Base-by-base conservation (phyloP, 2,888 invertebrate species). In the Cybosia mesomella region DNA sequence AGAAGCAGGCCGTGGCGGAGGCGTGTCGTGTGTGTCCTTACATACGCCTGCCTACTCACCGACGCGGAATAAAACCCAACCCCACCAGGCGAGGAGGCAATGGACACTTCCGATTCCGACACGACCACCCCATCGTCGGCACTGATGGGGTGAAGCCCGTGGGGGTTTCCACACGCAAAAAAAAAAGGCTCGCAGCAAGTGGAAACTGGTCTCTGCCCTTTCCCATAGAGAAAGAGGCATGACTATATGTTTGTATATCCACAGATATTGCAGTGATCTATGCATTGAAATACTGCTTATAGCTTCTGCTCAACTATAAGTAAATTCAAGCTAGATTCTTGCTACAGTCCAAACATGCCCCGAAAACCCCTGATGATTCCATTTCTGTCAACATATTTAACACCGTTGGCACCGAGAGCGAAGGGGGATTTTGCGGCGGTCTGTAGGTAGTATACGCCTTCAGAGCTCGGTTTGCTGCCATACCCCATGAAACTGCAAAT, bases 401-500 rank as follows among this genome's bases (percentile, higher is more conserved):
- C 21, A 1, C 84, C 83, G 8, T 67, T 43, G 4, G 49, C 21
- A 0, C 73, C 74, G 21, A 79, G 74, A 0, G 73, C 75, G 68
- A 69, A 83, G 7, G 81, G 83, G 0, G 55, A 10, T 24, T 69
- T 64, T 3, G 74, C 76, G 0, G 68, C 64, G 0, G 84, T 84
- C 57, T 77, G 83, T 10, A 84, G 73, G 69, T 60, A 84, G 75
- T 79, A 84, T 18, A 61, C 24, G 7, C 84, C 84, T 7, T 58
- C 66, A 0, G 78, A 69, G 0, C 58, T 65, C 0, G 74, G 67
- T 9, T 68, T 62, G 55, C 80, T 73, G 11, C 57, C 75, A 58
- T 75, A 75, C 0, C 84, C 84, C 84, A 84, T 84, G 4, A 75
- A 61, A 8, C 82, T 82, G 77, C 0, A n/a, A 58, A 60, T 4